Base-by-base conservation (phyloP, 1,140 invertebrate species). In the Cydia strobilella region DNA sequence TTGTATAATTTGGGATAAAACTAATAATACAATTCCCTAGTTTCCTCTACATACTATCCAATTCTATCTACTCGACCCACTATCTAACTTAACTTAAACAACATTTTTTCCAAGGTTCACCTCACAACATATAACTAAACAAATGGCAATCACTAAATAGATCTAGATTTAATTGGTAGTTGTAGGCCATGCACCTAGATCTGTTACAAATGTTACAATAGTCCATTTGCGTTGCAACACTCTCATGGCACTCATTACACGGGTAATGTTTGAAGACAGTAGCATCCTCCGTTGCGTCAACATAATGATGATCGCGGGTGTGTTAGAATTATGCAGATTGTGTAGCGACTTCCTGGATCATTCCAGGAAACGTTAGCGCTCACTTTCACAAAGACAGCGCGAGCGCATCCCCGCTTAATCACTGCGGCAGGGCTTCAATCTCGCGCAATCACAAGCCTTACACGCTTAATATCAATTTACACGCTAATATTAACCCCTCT, bases 221-320 rank as follows among this genome's bases (percentile, higher is more conserved):
- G 73, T 75, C 74, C 42, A 71, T 65, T 78, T 75, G 62, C 18
- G 62, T 77, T 79, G 76, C 79, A 76, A 69, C 65, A 69, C 31
- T 35, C 18, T 35, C 65, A 31, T 69, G 10, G 31, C 65, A 69
- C 27, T 35, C 27, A 69, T 82, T 77, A 80, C 73, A 54, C 54
- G 62, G 54, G 73, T 76, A 76, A 78, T 75, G 72, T 77, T 65
- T 74, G 76, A 51, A 48, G 42, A 74, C 71, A 71, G 76, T 74
- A 77, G 79, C 76, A 77, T 83, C 78, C 75, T 78, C 74, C 74
- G 45, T 83, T 82, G 76, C 82, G 77, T 80, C 75, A 82, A 73
- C 66, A 65, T 80, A 83, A 83, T 83, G 76, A 83, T 79, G 80
- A 79, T 79, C 76, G 76, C 74, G 48, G 69, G 54, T 23, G 27